Base-by-base conservation (phyloP, 2,888 invertebrate genomes). In the Drosophila cyrtoloma region DNA sequence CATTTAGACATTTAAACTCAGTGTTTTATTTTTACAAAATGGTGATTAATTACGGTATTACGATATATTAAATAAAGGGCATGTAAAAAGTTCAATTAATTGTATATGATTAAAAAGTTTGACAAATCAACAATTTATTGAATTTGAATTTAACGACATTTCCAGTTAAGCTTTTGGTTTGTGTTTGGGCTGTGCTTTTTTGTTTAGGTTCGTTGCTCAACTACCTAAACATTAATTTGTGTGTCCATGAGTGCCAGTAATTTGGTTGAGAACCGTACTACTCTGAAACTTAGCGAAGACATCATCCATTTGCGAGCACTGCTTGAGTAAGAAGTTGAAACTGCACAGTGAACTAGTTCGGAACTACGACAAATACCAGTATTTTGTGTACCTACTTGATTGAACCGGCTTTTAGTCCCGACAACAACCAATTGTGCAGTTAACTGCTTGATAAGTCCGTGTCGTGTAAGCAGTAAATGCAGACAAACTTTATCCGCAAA, bases 341-440 rank as follows among this genome's bases (percentile, higher is more conserved):
- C 37, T 32, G 37, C 37, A 35, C 26, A 30, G 3, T 16, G 22
- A 63, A 53, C 33, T 1, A 50, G 47, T 50, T 14, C 3, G 1
- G 3, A 44, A 28, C 16, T 2, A 0, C 3, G 5, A 14, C 12
- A 51, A 30, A 37, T 1, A 35, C 63, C 35, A 37, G 16, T 33
- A 55, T 35, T 52, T 6, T 2, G 1, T 2, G 0, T 0, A n/a
- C 5, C 16, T 62, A n/a, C 14, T 35, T 3, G 26, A 2, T 5
- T 1, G 0, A 35, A 47, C n/a, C 35, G 14, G 16, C 26, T 1
- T 39, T 55, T 51, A 63, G 47, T 1, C 5, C 2, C 4, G 33
- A 55, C 63, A 33, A 14, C 3, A 55, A 62, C 79, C 79, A 53
- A 22, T 16, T 12, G 12, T 33, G 16, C 5, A 10, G 10, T 3